Conservation (phyloP, 2,888 invertebrate genomes). For the Sarcophaga caerulescens region DNA sequence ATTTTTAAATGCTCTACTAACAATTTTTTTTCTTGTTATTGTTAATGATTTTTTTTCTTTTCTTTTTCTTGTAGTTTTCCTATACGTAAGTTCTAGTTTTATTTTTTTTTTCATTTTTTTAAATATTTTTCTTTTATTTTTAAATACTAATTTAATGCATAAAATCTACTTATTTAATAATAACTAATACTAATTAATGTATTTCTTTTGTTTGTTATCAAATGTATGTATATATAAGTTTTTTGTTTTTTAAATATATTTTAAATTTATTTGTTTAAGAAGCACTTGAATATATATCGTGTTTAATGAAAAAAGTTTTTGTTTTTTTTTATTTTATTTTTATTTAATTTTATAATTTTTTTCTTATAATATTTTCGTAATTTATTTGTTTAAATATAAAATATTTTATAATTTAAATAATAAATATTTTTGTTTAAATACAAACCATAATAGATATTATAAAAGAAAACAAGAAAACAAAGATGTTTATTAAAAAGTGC, state of each 20-base stretch:
- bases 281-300: conserved; percentile 81
- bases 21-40: conserved; percentile 47
- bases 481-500: background rate
- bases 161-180: conserved; percentile 66
- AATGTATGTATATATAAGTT: conserved; percentile 62
- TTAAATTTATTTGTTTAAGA: conserved; percentile 79
- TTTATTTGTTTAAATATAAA: background rate
- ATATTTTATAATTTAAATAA: background rate
- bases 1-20: conserved; percentile 63
- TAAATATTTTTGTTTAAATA: no score
- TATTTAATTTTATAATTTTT: conserved; percentile 56
- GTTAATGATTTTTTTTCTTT: conserved; percentile 47
- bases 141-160: conserved; percentile 62
- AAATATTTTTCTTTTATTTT: conserved; percentile 36
- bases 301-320: conserved; percentile 76
- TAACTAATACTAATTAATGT: conserved; percentile 73
- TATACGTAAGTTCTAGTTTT: conserved; percentile 62
- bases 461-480: conserved; percentile 1
- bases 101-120: conserved; percentile 62
- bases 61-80: conserved; percentile 61
- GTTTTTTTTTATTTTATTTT: conserved; percentile 70
- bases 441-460: no score
- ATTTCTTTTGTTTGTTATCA: conserved; percentile 1
- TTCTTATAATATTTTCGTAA: conserved; percentile 25
- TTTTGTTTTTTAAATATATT: conserved; percentile 71